Evolutionary conservation across 2,113 vertebrate species (phyloP).

Genomic region (Amazona vittata): DNA sequence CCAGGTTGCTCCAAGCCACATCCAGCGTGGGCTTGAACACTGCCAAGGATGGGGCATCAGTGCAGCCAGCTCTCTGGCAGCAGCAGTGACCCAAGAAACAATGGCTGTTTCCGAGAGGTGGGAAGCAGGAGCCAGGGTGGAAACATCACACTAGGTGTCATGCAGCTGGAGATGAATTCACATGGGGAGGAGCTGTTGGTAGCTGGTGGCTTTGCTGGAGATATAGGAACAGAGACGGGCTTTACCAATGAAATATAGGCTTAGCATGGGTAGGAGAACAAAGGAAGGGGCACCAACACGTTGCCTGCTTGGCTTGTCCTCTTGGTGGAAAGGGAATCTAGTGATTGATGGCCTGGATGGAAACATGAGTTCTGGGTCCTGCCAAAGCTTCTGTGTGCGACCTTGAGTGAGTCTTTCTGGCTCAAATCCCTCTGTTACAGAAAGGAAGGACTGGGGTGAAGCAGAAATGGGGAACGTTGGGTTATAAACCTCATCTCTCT

Average conservation of each 20-base stretch:
- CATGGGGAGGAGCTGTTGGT: background rate
- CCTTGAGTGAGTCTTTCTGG: background rate
- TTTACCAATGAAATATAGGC: background rate
- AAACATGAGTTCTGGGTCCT: accelerated
- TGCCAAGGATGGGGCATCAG: background rate
- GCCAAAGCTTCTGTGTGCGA: accelerated
- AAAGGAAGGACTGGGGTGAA: background rate
- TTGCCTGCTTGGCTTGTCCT: background rate
- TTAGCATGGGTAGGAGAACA: background rate
- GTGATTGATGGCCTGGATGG: background rate
- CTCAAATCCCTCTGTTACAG: background rate
- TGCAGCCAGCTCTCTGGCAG: background rate
- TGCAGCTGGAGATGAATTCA: background rate
- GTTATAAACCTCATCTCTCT: accelerated
- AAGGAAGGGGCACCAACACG: background rate
- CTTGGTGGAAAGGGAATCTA: background rate
- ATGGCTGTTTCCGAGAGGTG: background rate
- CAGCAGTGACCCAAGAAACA: background rate
- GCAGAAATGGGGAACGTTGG: background rate
- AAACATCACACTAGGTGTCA: background rate
- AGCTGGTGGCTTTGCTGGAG: background rate
- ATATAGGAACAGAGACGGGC: background rate
- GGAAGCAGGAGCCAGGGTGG: background rate
- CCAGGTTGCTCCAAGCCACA: background rate
- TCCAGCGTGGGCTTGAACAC: background rate